Base-by-base conservation (phyloP, 1,140 invertebrate genomes). In the Littorina saxatilis region DNA sequence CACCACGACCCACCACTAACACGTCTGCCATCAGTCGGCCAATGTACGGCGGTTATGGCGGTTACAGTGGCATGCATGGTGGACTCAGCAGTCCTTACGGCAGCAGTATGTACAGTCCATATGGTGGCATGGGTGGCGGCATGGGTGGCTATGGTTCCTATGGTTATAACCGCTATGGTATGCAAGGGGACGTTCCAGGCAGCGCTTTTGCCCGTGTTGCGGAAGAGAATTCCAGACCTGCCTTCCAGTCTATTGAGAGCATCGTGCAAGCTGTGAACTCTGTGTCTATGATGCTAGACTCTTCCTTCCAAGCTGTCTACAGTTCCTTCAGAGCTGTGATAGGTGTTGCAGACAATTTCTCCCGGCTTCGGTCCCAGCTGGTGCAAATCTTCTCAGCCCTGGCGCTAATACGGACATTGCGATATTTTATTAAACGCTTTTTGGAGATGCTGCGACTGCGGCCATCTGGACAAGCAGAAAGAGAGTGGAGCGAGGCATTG, bases 261-360 rank as follows among this genome's bases (percentile, higher is more conserved):
- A 94, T 99, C 81, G 96, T 99, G 0, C 94, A 96, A 75, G 97
- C 98, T 29, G 72, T 97, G 99, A 95, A 96, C 37, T 98, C 98
- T 70, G 95, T 99, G 15, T 97, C 97, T 35, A 97, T 98, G 94
- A 98, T 99, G 96, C 92, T 99, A 43, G 98, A 99, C 89, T 99
- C 97, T 23, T 99, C 98, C 82, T 98, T 98, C 91, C 96, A 96
- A 92, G 98, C 98, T 29, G 94, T 99, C 86, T 97, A 98, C 20
- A 98, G 96, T 91, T 99, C 98, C 9, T 99, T 99, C 91, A 94
- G 96, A 88, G 98, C 98, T 63, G 96, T 99, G 84, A 93, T 99
- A 50, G 97, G 97, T 75, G 98, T 99, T 1, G 98, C 98, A 47
- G 97, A 99, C 84, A 98, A 99, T 92, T 96, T 99, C 92, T 95